phyloP scores from a whole-genome alignment of 2,888 invertebrate genomes.

The Leucozona laternaria region DNA sequence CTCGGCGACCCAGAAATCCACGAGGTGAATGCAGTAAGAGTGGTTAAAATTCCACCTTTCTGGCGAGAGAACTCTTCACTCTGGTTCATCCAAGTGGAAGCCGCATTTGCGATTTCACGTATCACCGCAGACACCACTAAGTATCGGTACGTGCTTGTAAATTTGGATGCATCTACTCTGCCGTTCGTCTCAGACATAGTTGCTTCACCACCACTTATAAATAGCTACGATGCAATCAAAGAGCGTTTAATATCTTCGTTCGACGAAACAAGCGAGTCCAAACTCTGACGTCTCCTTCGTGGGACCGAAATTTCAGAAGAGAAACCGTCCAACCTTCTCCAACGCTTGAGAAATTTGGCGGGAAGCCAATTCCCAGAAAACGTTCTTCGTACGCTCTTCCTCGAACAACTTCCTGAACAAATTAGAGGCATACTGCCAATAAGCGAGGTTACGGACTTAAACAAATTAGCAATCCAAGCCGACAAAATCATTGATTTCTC shows the following conservation, averaged over 20 bases:
- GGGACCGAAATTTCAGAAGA: conserved; percentile 1
- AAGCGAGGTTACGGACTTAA: conserved; percentile 6
- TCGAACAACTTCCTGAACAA: conserved; percentile 18
- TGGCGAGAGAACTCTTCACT: conserved; percentile 3
- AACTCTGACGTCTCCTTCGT: neutral
- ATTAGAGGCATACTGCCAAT: neutral
- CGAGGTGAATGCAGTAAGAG: conserved; percentile 4
- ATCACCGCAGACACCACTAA: conserved; percentile 19
- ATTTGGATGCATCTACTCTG: conserved; percentile 10
- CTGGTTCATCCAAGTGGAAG: no score
- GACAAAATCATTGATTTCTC: conserved; percentile 26
- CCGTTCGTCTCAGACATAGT: conserved; percentile 23
- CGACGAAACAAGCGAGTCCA: conserved; percentile 26
- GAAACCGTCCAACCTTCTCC: conserved; percentile 18
- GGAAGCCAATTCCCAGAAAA: conserved; percentile 10
- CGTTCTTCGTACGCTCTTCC: conserved; percentile 13
- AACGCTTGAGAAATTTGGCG: conserved; percentile 17
- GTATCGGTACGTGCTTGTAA: conserved; percentile 8
- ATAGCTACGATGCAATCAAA: conserved; percentile 19
- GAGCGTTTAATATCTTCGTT: conserved; percentile 12
- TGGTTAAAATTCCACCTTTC: conserved; percentile 10
- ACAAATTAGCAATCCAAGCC: conserved; percentile 24
- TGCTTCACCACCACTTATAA: neutral
- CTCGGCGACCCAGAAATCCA: neutral
- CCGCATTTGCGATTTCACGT: conserved; percentile 13